Evolutionary conservation across 2,797 vertebrate genomes (phyloP).

Genomic region (Zenarchopterus dispar): DNA sequence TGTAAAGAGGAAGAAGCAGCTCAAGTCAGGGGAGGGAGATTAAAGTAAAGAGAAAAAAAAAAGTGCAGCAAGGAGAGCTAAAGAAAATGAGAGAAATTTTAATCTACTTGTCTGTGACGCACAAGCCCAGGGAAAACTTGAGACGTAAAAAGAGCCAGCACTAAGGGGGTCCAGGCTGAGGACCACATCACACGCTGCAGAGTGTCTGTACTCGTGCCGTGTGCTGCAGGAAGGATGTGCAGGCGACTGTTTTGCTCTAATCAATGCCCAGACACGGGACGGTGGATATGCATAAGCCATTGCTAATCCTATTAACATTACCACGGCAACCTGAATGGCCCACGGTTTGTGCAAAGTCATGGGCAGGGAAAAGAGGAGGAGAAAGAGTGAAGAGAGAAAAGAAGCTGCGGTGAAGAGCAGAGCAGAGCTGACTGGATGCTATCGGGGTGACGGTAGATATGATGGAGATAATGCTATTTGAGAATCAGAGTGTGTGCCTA

Average conservation of each 20-base stretch:
- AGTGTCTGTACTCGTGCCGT: slow-evolving; percentile 59
- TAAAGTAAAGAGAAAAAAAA: neutral
- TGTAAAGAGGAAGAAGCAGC: slow-evolving; percentile 23
- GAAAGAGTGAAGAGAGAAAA: slow-evolving; percentile 22
- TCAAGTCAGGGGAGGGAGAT: slow-evolving; percentile 44
- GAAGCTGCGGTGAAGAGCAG: slow-evolving; percentile 26
- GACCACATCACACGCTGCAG: slow-evolving; percentile 59
- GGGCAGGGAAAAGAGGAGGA: slow-evolving; percentile 42
- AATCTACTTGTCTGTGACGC: slow-evolving; percentile 74
- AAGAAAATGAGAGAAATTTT: slow-evolving; percentile 61
- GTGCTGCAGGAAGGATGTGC: slow-evolving; percentile 70
- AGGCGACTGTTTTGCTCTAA: slow-evolving; percentile 74
- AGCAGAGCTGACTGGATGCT: slow-evolving; percentile 58
- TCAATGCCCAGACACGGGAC: slow-evolving; percentile 81
- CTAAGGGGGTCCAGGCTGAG: slow-evolving; percentile 54
- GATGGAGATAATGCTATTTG: slow-evolving; percentile 71
- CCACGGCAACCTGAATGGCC: slow-evolving; percentile 81
- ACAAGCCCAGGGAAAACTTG: slow-evolving; percentile 68
- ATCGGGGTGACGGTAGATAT: slow-evolving; percentile 68
- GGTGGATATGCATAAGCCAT: slow-evolving; percentile 80
- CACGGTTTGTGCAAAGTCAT: slow-evolving; percentile 77
- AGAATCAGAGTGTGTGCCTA: slow-evolving; percentile 73
- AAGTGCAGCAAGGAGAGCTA: slow-evolving; percentile 35
- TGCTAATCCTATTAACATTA: slow-evolving; percentile 85
- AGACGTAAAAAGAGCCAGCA: slow-evolving; percentile 59